These are phyloP conservation scores for Yponomeuta cagnagella DNA, from an alignment of 2,888 invertebrate species.

Conservation along the genomic window DNA sequence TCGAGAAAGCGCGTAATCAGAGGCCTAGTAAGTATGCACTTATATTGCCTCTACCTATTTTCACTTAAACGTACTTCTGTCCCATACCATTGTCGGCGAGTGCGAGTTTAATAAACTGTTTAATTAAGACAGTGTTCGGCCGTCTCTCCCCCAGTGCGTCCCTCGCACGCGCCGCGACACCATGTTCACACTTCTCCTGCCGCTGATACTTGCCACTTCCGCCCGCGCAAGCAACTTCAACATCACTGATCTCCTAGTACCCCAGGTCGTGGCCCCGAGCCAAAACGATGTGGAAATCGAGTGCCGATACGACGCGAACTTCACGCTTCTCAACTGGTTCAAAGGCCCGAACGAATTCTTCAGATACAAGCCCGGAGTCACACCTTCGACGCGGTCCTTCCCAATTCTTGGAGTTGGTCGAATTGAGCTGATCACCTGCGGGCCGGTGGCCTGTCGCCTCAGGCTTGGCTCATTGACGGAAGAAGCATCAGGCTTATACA, in stretches of 20 bases:
- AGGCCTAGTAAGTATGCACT: no score
- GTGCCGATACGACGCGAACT: constrained; percentile 63
- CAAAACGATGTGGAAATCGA: constrained; percentile 54
- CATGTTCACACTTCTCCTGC: constrained; percentile 47
- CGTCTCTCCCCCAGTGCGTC: constrained; percentile 50
- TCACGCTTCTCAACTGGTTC: constrained; percentile 63
- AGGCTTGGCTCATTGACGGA: constrained; percentile 51
- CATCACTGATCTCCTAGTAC: constrained; percentile 54
- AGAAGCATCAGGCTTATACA: constrained; percentile 57
- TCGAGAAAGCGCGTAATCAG: no score
- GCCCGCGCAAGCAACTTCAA: constrained; percentile 44
- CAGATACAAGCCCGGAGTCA: constrained; percentile 53
- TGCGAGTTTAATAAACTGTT: constrained; percentile 69
- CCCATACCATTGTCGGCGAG: background rate
- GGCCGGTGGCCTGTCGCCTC: constrained; percentile 52
- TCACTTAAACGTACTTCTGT: background rate
- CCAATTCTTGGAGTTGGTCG: constrained; percentile 53
- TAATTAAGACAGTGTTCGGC: constrained; percentile 64
- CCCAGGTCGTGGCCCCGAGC: constrained; percentile 43
- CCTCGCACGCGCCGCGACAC: constrained; percentile 51
- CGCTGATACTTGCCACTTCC: constrained; percentile 29
- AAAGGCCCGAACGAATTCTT: constrained; percentile 62
- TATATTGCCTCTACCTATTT: no score
- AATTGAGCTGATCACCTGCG: constrained; percentile 52
- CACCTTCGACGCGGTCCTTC: constrained; percentile 55